Percentiles rank a stretch among this genome's conserved stretches.
phyloP scores from a whole-genome alignment of 2,888 invertebrate species.

The Chymomyza caudatula region DNA sequence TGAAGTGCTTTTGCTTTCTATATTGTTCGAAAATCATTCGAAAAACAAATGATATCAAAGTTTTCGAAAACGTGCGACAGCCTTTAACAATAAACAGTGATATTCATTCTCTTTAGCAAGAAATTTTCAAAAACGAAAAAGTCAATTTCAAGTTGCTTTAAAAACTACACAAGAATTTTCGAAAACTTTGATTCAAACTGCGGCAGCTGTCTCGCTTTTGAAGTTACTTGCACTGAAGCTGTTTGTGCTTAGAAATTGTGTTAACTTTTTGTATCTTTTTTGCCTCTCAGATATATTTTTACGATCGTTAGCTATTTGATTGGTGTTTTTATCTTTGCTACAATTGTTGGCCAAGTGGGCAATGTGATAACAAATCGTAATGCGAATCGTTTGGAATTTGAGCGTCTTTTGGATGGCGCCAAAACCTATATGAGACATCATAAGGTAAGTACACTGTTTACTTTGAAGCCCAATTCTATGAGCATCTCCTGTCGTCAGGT shows the following conservation, averaged over 20 bases:
- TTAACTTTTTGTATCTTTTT: background rate
- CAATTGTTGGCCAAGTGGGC: constrained; percentile 98
- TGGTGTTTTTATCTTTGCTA: constrained; percentile 98
- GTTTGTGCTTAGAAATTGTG: no score
- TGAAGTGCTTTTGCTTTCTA: constrained; percentile 23
- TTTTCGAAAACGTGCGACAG: constrained; percentile 78
- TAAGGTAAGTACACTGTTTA: constrained; percentile 81
- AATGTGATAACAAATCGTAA: constrained; percentile 98
- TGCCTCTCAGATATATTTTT: constrained; percentile 88
- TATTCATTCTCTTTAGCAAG: constrained; percentile 55
- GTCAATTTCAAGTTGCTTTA: constrained; percentile 11
- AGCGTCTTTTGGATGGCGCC: constrained; percentile 94
- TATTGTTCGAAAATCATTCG: background rate
- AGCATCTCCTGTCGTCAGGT: no score
- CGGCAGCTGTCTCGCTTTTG: background rate
- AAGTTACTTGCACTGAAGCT: background rate
- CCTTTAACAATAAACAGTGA: constrained; percentile 74
- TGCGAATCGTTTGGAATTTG: constrained; percentile 96
- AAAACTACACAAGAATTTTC: constrained; percentile 56
- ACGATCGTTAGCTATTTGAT: constrained; percentile 98
- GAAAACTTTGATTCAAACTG: constrained; percentile 75
- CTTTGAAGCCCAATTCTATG: background rate
- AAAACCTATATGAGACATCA: constrained; percentile 98
- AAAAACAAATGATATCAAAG: constrained; percentile 67
- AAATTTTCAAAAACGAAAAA: constrained; percentile 9